Base-by-base conservation (phyloP, 2,113 vertebrate species). In the Oncorhynchus mykiss region DNA sequence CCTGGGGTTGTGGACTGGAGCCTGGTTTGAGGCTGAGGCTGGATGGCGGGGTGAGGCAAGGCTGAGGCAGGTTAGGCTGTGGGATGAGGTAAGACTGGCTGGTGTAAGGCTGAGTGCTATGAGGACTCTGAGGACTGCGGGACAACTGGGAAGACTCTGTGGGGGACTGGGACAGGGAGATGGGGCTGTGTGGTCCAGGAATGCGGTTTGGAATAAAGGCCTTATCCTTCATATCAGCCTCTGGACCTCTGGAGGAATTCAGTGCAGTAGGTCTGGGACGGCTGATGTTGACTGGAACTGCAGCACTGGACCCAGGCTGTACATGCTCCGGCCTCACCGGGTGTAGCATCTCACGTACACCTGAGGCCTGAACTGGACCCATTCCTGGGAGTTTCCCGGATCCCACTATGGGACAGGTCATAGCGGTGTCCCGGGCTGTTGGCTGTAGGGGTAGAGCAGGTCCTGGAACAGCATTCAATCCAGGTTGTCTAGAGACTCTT, bases 221-320 rank as follows among this genome's bases (percentile, higher is more conserved):
- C 11, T 90, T 90, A 14, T 93, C 84, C 85, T 91, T 90, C 62
- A 85, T 84, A 24, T 91, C 90, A 45, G 18, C 20, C 22, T 72
- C 78, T 54, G 87, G 74, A 51, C 80, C 72, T 70, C 84, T 86
- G 48, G 82, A 74, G 3, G 69, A 67, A 45, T 83, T 87, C 5
- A 92, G 86, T 14, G 84, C 86, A 0, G 93, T 90, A 1, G 93
- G 90, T 72, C 94, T 88, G 0, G 93, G 93, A 13, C 93, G 83
- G 20, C 93, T 92, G 48, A 94, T 92, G 77, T 88, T 88, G 1
- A 82, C 66, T 72, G 85, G 72, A 1, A 73, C 22, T 22, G 66
- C 31, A 16, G 84, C 70, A 51, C 71, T n/a, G 12, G 57, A 64
- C 67, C 74, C 22, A 51, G 72, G 22, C n/a, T 76, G 72, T 1